Conservation (phyloP, 2,797 vertebrate species). For the Acipenser transmontanus region DNA sequence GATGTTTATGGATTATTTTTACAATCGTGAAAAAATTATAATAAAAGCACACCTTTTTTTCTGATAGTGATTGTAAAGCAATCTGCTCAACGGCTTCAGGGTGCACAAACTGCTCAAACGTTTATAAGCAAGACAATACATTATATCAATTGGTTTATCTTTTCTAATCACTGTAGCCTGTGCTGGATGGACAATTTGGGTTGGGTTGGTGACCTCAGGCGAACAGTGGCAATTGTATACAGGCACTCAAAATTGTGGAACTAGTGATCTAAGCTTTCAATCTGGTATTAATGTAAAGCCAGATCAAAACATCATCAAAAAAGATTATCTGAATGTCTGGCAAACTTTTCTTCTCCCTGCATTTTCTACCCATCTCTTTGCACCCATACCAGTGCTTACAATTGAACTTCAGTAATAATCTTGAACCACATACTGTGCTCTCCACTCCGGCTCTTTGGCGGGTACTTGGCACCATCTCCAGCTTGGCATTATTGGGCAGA, state of each 20-base stretch:
- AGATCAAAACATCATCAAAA: neutral
- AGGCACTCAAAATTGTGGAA: neutral
- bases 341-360: neutral
- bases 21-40: conserved; percentile 50
- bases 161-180: too few relatives aligned
- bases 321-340: neutral
- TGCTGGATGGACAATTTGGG: conserved; percentile 17
- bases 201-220: conserved; percentile 2
- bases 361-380: neutral
- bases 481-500: conserved; percentile 92
- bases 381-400: neutral
- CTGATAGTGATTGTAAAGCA: conserved; percentile 23
- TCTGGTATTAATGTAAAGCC: too few relatives aligned
- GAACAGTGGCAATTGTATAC: conserved; percentile 7
- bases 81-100: conserved; percentile 18
- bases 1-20: conserved; percentile 46
- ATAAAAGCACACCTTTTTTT: conserved; percentile 34
- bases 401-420: neutral
- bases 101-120: conserved; percentile 15
- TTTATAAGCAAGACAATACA: neutral
- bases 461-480: conserved; percentile 82
- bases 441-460: conserved; percentile 53
- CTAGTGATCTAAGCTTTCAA: neutral
- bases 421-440: conserved; percentile 58
- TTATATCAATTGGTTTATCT: neutral